These are phyloP conservation scores for Drosophila lacertosa DNA, from an alignment of 1,140 invertebrate species.

Conservation along the genomic window DNA sequence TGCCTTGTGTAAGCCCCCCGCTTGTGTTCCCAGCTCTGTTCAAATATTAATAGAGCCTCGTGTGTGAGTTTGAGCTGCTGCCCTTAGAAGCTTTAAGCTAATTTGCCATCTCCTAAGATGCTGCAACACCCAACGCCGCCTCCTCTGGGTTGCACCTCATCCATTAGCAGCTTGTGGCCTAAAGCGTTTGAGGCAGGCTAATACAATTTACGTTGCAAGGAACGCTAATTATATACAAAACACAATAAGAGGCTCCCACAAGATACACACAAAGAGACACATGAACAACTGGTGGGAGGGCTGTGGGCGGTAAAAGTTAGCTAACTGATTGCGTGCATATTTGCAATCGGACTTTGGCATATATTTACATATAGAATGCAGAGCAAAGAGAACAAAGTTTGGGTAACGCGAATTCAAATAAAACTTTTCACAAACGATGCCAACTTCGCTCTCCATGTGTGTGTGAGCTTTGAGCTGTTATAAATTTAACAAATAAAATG, in stretches of 20 bases:
- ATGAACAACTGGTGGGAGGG: not conserved
- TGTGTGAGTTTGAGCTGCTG: conserved; percentile 38
- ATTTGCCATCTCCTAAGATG: conserved; percentile 37
- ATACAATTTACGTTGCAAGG: conserved; percentile 39
- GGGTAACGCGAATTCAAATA: conserved; percentile 33
- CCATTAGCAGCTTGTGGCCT: conserved; percentile 34
- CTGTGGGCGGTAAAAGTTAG: not conserved
- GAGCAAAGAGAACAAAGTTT: too few relatives aligned
- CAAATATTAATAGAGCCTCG: conserved; percentile 49
- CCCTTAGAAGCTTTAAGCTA: conserved; percentile 41
- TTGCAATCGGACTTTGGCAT: conserved; percentile 46
- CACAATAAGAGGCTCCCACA: conserved; percentile 29
- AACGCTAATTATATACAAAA: conserved; percentile 35
- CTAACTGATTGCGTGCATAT: conserved; percentile 43
- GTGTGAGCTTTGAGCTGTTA: conserved; percentile 60
- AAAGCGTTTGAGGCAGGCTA: conserved; percentile 17
- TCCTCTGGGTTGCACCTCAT: conserved; percentile 24
- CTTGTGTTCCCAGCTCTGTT: conserved; percentile 3
- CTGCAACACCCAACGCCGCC: conserved; percentile 7
- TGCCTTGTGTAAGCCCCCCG: conserved; percentile 14
- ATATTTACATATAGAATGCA: not conserved
- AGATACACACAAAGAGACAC: not conserved
- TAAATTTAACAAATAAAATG: conserved; percentile 77
- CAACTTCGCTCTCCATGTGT: conserved; percentile 10
- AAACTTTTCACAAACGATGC: conserved; percentile 36